Conservation (phyloP, 2,113 vertebrate species). For the Cynocephalus volans region DNA sequence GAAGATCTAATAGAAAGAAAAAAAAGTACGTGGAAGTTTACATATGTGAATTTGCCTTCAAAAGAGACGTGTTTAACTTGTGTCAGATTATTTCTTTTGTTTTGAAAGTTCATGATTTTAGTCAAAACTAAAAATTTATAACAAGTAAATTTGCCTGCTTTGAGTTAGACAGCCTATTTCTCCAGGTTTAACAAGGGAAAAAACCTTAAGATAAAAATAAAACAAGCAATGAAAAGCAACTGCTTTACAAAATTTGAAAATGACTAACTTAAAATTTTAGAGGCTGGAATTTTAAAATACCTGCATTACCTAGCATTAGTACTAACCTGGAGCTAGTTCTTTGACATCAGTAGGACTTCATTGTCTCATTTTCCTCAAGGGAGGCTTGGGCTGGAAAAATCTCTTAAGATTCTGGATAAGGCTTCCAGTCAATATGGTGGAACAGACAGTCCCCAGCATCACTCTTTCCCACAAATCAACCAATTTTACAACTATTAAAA, state of each 20-base stretch:
- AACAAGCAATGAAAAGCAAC: constrained; percentile 10
- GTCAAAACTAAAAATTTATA: constrained; percentile 66
- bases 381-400: background rate
- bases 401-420: background rate
- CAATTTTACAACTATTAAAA: no score
- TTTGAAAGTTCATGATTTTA: constrained; percentile 55
- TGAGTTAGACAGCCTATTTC: constrained; percentile 35
- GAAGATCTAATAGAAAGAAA: background rate
- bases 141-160: constrained; percentile 40
- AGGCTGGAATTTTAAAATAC: constrained; percentile 51
- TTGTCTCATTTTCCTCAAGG: constrained; percentile 28
- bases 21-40: constrained; percentile 28
- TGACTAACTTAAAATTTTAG: constrained; percentile 15
- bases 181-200: background rate
- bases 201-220: constrained; percentile 53
- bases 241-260: constrained; percentile 24
- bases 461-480: no score
- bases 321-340: background rate
- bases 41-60: constrained; percentile 22
- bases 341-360: background rate
- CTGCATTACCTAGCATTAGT: background rate
- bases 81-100: background rate
- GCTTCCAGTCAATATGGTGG: background rate
- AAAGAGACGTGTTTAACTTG: background rate
- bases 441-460: no score